phyloP scores from a whole-genome alignment of 2,113 vertebrate genomes.

The Psilopsiagon aurifrons region DNA sequence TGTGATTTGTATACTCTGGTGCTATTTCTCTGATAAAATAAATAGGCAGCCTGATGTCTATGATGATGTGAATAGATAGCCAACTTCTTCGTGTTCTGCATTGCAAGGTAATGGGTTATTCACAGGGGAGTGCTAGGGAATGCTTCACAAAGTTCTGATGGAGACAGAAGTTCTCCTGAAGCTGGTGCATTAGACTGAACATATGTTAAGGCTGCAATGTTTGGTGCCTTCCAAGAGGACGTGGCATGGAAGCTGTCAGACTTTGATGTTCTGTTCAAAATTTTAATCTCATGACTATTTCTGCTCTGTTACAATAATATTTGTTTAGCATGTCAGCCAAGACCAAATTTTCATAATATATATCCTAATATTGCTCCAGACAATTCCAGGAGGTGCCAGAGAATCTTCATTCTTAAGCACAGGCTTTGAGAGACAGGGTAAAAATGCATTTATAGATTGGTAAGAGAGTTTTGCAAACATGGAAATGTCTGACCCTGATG shows the following conservation, averaged over 20 bases:
- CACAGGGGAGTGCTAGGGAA: background rate
- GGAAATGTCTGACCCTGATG: background rate
- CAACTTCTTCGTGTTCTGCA: background rate
- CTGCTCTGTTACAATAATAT: background rate
- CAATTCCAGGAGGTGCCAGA: background rate
- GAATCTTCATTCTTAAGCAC: background rate
- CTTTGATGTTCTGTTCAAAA: background rate
- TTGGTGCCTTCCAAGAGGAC: background rate
- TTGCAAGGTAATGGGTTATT: background rate
- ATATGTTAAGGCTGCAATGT: background rate
- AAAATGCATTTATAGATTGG: background rate
- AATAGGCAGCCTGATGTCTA: background rate
- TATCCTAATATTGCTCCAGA: background rate
- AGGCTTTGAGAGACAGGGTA: background rate
- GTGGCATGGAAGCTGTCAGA: background rate
- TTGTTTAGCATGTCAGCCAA: background rate
- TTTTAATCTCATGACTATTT: background rate
- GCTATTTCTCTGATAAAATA: background rate
- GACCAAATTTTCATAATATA: background rate
- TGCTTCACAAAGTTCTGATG: background rate
- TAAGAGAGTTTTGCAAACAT: background rate
- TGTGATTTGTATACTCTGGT: background rate
- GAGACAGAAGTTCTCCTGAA: background rate
- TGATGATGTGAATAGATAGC: background rate
- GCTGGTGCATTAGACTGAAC: fast-evolving